Base-by-base conservation (phyloP, 2,797 vertebrate species). In the Triplophysa bombifrons region DNA sequence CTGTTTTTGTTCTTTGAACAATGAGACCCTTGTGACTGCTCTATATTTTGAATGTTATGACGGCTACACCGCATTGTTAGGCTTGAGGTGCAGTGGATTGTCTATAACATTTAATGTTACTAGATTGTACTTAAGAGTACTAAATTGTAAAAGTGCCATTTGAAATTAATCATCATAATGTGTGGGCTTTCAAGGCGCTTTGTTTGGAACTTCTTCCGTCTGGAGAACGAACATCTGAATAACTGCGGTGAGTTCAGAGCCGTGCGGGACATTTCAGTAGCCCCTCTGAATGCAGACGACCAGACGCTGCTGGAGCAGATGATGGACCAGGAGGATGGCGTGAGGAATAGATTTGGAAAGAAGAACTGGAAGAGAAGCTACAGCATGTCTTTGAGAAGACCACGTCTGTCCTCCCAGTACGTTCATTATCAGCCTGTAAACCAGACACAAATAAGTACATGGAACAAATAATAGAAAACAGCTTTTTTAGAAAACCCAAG, bases 251-350 rank as follows among this genome's bases (percentile, higher is more conserved):
- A 99, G 88, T 98, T 99, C 92, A 94, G 98, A 72, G 98, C 97
- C 0, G 97, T 99, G 73, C 90, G 97, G 76, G 97, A 99, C 91
- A 98, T 99, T 88, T 98, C 96, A 0, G 96, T 99, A 86, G 96
- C 96, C 0, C 97, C 97, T 0, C 93, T 98, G 63, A 98, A 98
- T 0, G 96, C 97, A 0, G 98, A 99, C 0, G 97, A 98, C 90
- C 96, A 98, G 91, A 98, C 97, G 0, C 93, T 99, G 63, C 92
- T 99, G 86, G 98, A 99, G 85, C 96, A 97, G 91, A 98, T 99
- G 96, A 99, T 99, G 97, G 98, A 99, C 92, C 97, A 97, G 92
- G 97, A 98, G 19, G 98, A 99, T 0, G 98, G 98, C 0, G 98
- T 99, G 2, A 90, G 96, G 38, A 98, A 99, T 91, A 94, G 97